Percentiles rank a stretch among this genome's conserved stretches.
These are phyloP conservation scores for Phyllotis vaccarum DNA, from an alignment of 2,797 vertebrate genomes.

Conservation along the genomic window DNA sequence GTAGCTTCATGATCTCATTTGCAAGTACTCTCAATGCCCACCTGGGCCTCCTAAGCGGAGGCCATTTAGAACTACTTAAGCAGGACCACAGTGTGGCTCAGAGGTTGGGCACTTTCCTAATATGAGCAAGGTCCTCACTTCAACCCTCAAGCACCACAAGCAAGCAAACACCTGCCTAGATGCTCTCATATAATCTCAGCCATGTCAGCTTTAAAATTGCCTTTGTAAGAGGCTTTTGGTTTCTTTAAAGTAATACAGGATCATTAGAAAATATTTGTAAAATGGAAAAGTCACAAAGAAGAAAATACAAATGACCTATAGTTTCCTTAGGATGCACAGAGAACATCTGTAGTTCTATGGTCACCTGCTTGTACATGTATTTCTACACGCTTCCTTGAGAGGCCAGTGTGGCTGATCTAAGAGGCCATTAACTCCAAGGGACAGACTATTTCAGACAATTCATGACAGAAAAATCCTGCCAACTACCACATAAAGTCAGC, in stretches of 20 bases:
- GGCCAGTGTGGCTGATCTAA: background rate
- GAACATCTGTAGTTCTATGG: background rate
- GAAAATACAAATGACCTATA: background rate
- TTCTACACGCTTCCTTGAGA: background rate
- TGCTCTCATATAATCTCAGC: background rate
- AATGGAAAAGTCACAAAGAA: background rate
- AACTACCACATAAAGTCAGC: background rate
- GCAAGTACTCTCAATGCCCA: background rate
- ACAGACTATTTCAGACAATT: background rate
- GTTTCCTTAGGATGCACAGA: background rate
- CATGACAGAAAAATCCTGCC: background rate
- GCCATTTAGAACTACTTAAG: background rate
- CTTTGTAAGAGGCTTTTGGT: constrained; percentile 11
- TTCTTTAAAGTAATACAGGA: constrained; percentile 30
- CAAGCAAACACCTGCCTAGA: background rate
- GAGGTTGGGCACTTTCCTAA: background rate
- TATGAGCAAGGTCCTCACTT: background rate
- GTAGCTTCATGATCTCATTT: background rate
- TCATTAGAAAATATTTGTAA: constrained; percentile 43
- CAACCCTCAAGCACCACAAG: background rate
- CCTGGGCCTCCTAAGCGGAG: background rate
- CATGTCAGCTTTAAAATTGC: background rate
- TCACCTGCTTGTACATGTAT: background rate
- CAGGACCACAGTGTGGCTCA: background rate
- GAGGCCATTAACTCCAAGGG: background rate